Base-by-base conservation (phyloP, 2,113 vertebrate genomes). In the Urocynchramus pylzowi region DNA sequence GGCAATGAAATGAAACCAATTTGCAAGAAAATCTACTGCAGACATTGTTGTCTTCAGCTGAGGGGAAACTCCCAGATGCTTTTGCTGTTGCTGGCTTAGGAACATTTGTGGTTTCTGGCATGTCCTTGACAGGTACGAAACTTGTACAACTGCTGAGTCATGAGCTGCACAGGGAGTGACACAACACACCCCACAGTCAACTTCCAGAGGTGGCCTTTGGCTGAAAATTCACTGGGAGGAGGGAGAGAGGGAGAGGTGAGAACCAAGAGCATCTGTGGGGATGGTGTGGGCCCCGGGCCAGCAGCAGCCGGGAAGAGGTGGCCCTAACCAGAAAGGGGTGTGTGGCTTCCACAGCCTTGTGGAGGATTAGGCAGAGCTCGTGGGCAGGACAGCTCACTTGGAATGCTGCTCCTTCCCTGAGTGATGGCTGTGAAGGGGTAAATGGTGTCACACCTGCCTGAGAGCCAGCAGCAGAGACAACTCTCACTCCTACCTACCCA, bases 81-180 rank as follows among this genome's bases (percentile, higher is more conserved):
- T 77, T 57, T 92, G 89, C 87, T 92, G 84, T 42, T 93, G 75
- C 79, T 92, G 89, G 87, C 77, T 87, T 39, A n/a, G 78, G 91
- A 96, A 65, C 91, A 52, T 53, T 80, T 90, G 95, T 80, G 86
- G 90, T 95, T 97, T 90, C 93, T 94, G 93, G 92, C 73, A 84
- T 14, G 28, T 78, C 69, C 86, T 60, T 86, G 54, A 21, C 87
- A 94, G 93, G 93, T 92, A 92, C 3, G 35, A 81, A 96, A 94
- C 93, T 82, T 6, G 69, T 60, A 88, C 85, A 56, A 30, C 57
- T 61, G 88, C 90, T 95, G 92, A 96, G 75, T 94, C 96, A 96
- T 67, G 41, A 90, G 69, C 92, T 70, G 50, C 1, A 16, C 81
- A 24, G 70, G 78, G n/a, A 56, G 44, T 96, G 95, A 88, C 7